Base-by-base conservation (phyloP, 1,140 invertebrate genomes). In the Pogonomyrmex barbatus region DNA sequence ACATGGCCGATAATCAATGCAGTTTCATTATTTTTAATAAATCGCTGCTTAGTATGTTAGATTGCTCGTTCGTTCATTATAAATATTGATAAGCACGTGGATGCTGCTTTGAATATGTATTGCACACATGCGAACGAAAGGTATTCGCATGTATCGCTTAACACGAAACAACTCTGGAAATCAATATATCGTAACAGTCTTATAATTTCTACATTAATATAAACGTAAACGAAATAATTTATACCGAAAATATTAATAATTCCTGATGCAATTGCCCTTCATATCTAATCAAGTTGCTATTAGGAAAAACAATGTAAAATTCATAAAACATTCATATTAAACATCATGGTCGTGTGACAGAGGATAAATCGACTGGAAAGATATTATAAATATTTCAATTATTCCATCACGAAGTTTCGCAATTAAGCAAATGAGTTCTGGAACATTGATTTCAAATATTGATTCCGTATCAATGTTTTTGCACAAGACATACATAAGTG, bases 1-100 rank as follows among this genome's bases (percentile, higher is more conserved):
- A 56, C 33, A 65, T 52, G 47, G 47, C 10, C 50, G 10, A 50
- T 54, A 82, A 89, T 88, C 60, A 45, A 54, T 68, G 5, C 87
- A 67, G 71, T n/a, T 63, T 77, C 56, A 71, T 88, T 87, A 78
- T 62, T 88, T 85, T 71, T 62, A 84, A 87, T 87, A 86, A 56
- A 62, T 45, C 56, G 52, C 8, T 73, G 63, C 73, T 90, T 86
- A 60, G 60, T 90, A 90, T 88, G 86, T 88, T 70, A 77, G 70
- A 65, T 60, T 36, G 73, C 62, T 70, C 3, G 63, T 14, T 42
- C 24, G 33, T 73, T 73, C 77, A 86, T 62, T 90, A 90, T 90
- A 75, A 90, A 90, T 90, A 90, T 90, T 90, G 54, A 90, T 90
- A 88, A 82, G 65, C 81, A 67, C 10, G 24, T 75, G 68, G 87